Evolutionary conservation across 2,113 vertebrate species (phyloP).

Genomic region (Lepidothrix coronata): DNA sequence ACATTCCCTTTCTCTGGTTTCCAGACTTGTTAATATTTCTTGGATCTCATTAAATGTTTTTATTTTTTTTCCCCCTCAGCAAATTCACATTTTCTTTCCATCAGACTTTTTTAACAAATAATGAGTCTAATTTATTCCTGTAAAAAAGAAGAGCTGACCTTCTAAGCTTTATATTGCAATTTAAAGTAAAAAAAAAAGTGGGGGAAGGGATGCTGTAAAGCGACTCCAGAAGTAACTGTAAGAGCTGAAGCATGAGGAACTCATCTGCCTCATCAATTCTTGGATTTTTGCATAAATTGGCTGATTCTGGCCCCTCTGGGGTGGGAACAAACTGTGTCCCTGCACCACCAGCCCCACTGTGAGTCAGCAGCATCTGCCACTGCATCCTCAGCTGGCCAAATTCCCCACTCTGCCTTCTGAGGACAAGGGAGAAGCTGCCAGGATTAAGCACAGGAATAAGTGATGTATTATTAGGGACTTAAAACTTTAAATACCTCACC

Average conservation of each 20-base stretch:
- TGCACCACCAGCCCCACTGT: background rate
- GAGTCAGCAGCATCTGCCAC: background rate
- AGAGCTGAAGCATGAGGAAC: background rate
- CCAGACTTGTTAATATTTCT: conserved; percentile 19
- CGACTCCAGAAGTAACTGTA: background rate
- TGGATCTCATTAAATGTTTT: conserved; percentile 27
- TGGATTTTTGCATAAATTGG: background rate
- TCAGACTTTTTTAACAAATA: background rate
- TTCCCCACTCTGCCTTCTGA: background rate
- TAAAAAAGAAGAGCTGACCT: background rate
- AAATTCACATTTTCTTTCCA: background rate
- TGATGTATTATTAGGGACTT: background rate
- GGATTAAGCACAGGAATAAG: background rate
- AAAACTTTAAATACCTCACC: background rate
- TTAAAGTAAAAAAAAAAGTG: background rate
- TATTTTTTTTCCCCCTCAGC: background rate
- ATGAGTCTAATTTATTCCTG: background rate
- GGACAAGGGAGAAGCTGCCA: background rate
- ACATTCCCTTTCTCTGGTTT: background rate
- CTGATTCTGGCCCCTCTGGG: background rate
- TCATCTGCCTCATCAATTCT: background rate
- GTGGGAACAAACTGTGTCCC: background rate
- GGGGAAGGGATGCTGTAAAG: background rate
- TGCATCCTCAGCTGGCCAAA: background rate
- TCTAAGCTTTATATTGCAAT: background rate